phyloP scores from a whole-genome alignment of 2,888 invertebrate genomes.

The Eurytoma californica region DNA sequence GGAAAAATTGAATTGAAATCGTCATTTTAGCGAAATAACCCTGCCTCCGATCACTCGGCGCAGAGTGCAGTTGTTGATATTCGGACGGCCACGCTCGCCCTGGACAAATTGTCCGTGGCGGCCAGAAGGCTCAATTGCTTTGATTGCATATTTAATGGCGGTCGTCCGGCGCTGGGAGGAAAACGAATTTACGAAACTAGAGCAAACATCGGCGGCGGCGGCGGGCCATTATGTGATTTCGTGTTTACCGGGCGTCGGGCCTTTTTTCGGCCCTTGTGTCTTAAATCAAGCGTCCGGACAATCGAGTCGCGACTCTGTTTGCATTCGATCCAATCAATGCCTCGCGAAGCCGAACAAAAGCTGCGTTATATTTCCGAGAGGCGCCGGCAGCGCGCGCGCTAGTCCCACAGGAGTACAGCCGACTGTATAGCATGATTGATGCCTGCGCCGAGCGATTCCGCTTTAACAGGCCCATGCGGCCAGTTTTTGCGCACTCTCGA shows the following conservation, averaged over 20 bases:
- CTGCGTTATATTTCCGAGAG: slow-evolving; percentile 47
- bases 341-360: slow-evolving; percentile 49
- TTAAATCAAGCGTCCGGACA: slow-evolving; percentile 46
- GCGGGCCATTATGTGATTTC: slow-evolving; percentile 33
- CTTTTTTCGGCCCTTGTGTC: slow-evolving; percentile 42
- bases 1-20: no score
- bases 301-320: slow-evolving; percentile 38
- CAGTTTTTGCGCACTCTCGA: no score
- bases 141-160: slow-evolving; percentile 53
- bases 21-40: slow-evolving; percentile 11
- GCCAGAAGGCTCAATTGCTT: slow-evolving; percentile 36
- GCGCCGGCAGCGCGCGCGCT: not conserved
- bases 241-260: slow-evolving; percentile 43
- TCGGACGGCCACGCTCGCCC: slow-evolving; percentile 2
- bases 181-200: slow-evolving; percentile 45
- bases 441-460: slow-evolving; percentile 61
- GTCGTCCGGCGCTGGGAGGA: not conserved
- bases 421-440: slow-evolving; percentile 63
- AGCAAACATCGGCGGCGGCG: slow-evolving; percentile 34
- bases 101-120: slow-evolving; percentile 4
- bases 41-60: not conserved
- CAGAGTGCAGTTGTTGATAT: not conserved
- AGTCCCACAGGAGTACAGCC: slow-evolving; percentile 54
- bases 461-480: slow-evolving; percentile 23
- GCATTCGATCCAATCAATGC: slow-evolving; percentile 56